phyloP scores from a whole-genome alignment of 2,888 invertebrate species.

The Dichetophora obliterata region DNA sequence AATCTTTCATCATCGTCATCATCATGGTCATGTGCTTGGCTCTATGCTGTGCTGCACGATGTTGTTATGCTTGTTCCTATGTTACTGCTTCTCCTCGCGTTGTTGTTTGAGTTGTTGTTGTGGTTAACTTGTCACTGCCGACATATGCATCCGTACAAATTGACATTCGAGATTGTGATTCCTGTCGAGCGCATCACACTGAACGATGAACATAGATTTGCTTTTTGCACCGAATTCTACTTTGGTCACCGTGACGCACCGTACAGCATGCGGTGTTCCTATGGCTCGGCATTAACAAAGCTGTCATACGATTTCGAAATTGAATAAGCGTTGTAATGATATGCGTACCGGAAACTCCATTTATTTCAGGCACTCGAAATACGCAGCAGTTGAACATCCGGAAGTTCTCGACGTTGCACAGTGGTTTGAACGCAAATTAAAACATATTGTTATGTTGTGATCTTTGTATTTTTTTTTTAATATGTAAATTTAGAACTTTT shows the following conservation, averaged over 20 bases:
- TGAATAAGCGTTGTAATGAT: slow-evolving; percentile 20
- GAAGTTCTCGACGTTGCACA: neutral
- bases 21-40: too few species aligned
- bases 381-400: neutral
- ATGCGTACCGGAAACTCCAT: slow-evolving; percentile 6
- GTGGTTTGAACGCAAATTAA: too few species aligned
- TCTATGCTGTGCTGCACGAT: neutral
- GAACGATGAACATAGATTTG: slow-evolving; percentile 15
- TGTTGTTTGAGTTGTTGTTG: neutral
- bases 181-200: neutral
- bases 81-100: neutral
- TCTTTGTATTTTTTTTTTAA: too few species aligned
- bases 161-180: slow-evolving; percentile 20
- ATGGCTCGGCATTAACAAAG: neutral
- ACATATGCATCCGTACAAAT: slow-evolving; percentile 21
- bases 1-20: too few species aligned
- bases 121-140: neutral
- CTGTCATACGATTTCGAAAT: neutral
- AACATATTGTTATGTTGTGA: too few species aligned
- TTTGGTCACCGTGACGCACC: neutral
- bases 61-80: neutral
- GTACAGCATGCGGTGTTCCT: neutral
- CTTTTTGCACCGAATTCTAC: neutral
- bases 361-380: too few species aligned
- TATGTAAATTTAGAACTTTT: too few species aligned